Base-by-base conservation (phyloP, 2,113 vertebrate genomes). In the Azemiops feae region DNA sequence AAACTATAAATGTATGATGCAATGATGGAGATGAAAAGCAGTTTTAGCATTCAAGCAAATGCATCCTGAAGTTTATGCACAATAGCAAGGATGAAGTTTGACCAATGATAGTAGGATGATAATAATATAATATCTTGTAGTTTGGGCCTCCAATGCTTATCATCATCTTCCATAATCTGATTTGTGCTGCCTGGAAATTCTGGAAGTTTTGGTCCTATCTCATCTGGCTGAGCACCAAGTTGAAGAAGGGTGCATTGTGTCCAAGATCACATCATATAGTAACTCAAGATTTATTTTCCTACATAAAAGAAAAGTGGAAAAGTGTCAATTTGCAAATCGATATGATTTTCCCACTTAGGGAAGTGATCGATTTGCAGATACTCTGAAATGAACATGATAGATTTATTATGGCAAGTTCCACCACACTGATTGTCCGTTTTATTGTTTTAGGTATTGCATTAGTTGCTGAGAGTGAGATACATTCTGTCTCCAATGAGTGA, bases 1-100 rank as follows among this genome's bases (percentile, higher is more conserved):
- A 89, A 94, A 64, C 60, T 85, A 57, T 87, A 95, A 25, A 52
- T 91, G 9, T 54, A 64, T 96, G 74, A 14, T 53, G 55, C 86
- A 53, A 12, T 27, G 88, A 50, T 6, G 54, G 25, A 16, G 57
- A 50, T 27, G 60, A 69, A 3, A 85, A 25, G 11, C 81, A 89
- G 89, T 92, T 6, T 74, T 89, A 53, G 43, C 54, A 58, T 45
- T 50, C 54, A 0, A 0, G 8, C 22, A 93, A 64, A 54, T 90
- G 92, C 60, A 93, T 30, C 30, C 5, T 54, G n/a, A 91, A 20
- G 34, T 92, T 47, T 39, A 30, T 25, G 27, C 91, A 18, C 89
- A 95, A 27, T 14, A 64, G 60, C 90, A 88, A 60, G 45, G 4
- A 20, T 87, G 20, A 57, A 64, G 92, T 92, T 91, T 93, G 39